These are phyloP conservation scores for Acromyrmex heyeri DNA, from an alignment of 1,140 invertebrate species.

Conservation along the genomic window DNA sequence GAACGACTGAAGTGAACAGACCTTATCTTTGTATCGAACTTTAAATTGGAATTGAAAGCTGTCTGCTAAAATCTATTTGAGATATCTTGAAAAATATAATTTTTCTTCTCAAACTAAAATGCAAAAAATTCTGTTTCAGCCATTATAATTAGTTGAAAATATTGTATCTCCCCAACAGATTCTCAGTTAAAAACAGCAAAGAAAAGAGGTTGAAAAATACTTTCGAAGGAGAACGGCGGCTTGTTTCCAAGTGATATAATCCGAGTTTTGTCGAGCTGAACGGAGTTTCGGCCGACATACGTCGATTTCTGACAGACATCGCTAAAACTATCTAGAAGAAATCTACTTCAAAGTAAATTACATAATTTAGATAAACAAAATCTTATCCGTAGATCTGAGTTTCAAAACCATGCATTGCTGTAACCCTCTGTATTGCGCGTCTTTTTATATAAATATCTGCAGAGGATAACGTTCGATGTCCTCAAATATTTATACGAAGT, in stretches of 20 bases:
- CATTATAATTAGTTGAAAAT: not conserved
- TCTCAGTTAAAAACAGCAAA: not conserved
- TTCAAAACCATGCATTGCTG: not conserved
- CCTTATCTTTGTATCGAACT: not conserved
- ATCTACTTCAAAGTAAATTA: not conserved
- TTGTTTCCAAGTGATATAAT: conserved; percentile 3
- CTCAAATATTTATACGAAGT: no score
- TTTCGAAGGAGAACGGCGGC: not conserved
- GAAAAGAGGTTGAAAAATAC: not conserved
- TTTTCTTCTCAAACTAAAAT: not conserved
- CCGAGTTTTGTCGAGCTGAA: conserved; percentile 14
- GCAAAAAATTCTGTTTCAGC: not conserved
- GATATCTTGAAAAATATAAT: not conserved
- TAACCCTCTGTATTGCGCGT: not conserved
- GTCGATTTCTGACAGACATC: not conserved
- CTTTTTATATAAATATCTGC: not conserved
- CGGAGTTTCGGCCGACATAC: not conserved
- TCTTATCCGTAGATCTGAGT: not conserved
- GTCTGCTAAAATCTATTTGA: not conserved
- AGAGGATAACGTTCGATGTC: not conserved
- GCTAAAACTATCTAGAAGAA: not conserved
- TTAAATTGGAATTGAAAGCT: not conserved
- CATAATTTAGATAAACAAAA: not conserved
- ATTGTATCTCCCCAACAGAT: not conserved
- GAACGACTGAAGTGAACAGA: not conserved